Evolutionary conservation across 2,888 invertebrate genomes (phyloP), one percentile per base, ranked within the genome.

Genomic region (Temnothorax ravouxi): DNA sequence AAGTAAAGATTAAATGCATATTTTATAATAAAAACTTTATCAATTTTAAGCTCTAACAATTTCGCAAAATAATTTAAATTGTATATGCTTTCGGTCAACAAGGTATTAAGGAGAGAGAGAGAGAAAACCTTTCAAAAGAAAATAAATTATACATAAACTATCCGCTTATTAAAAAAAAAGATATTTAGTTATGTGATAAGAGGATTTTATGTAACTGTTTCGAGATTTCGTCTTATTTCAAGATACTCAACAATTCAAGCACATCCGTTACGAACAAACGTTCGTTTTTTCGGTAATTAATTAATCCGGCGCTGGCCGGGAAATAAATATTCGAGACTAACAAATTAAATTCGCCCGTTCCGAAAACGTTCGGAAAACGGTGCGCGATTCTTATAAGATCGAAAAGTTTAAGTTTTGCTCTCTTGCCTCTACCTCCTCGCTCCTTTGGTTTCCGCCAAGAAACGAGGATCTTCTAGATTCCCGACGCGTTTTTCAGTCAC

Each of bases 401-500:
- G 79, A 47, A 59, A 80, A 80, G 71, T 71, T 71, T 29, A 15
- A 21, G 41, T 66, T 77, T 41, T 11, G 41, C 44, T n/a, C 29
- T 47, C 67, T 47, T 25, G 13, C 25, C 18, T 56, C 47, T 47
- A 13, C 71, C 13, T 52, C 15, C 6, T 29, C 29, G 47, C 13
- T 47, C 59, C 75, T 52, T 81, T 75, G 64, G 61, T 64, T 81
- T 81, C 52, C 34, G 62, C 71, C 75, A 64, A 50, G 67, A 29
- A 52, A 29, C 61, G 74, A 67, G 69, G 41, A 69, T 66, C 84
- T 72, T 86, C 74, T 44, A 59, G 79, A 87, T 86, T 82, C 82
- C 59, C 66, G 52, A 18, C 64, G 56, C 86, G 84, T 88, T 90
- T 88, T 85, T 88, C 90, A 86, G 29, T 64, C 59, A 82, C 87